Evolutionary conservation across 1,140 invertebrate species (phyloP).

Genomic region (Odontomachus brunneus): DNA sequence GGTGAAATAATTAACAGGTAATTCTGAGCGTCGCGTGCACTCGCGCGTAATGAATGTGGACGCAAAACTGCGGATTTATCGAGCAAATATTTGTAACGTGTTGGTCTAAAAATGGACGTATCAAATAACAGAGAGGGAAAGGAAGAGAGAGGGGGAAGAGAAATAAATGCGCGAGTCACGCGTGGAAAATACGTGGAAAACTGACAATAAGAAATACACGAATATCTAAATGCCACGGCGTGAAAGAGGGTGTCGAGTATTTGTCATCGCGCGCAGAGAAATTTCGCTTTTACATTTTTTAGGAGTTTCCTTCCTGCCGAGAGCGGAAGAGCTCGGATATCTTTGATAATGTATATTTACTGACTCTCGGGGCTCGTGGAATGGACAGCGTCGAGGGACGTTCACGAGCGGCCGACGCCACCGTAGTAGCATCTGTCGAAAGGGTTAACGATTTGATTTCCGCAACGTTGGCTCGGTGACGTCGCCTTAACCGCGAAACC

Average conservation of each 20-base stretch:
- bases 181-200: no score
- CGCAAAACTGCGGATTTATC: slow-evolving; percentile 59
- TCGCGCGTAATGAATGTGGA: slow-evolving; percentile 49
- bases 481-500: slow-evolving; percentile 72
- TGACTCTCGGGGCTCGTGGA: background rate
- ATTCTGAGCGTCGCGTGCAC: slow-evolving; percentile 23
- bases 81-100: slow-evolving; percentile 34
- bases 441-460: slow-evolving; percentile 61
- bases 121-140: background rate
- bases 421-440: slow-evolving; percentile 33
- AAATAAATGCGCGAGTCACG: no score
- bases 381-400: slow-evolving; percentile 5
- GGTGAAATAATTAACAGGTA: slow-evolving; percentile 60
- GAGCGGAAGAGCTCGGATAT: background rate
- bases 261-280: background rate
- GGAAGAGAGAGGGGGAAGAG: no score
- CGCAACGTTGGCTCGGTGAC: slow-evolving; percentile 58
- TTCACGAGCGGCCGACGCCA: background rate
- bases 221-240: background rate
- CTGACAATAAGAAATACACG: background rate
- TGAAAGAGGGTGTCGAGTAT: background rate
- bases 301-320: background rate
- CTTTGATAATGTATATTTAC: slow-evolving; percentile 40
- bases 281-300: slow-evolving; percentile 15
- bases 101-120: slow-evolving; percentile 1